Conservation (phyloP, 2,113 vertebrate species). For the Xenotilapia flavipinnis region DNA sequence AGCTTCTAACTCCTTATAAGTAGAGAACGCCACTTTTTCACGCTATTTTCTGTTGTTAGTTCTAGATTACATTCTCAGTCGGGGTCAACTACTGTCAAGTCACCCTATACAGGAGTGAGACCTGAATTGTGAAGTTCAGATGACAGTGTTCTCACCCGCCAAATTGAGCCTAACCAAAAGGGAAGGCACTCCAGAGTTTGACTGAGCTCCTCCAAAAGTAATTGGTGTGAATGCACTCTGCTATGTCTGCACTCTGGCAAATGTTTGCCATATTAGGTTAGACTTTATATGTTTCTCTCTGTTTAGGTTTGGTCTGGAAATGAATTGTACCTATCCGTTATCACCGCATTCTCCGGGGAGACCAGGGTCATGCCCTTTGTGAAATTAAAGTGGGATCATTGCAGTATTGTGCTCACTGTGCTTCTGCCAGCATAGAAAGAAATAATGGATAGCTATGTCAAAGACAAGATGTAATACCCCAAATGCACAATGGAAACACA, state of each 20-base stretch:
- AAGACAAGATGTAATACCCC: conserved; percentile 41
- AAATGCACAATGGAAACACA: conserved; percentile 11
- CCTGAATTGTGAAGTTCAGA: background rate
- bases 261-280: background rate
- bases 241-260: background rate
- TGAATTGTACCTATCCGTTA: conserved; percentile 56
- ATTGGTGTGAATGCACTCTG: background rate
- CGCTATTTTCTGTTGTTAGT: background rate
- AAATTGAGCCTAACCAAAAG: background rate
- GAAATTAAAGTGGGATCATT: conserved; percentile 64
- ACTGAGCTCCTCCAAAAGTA: background rate
- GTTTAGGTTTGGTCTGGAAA: conserved; percentile 41
- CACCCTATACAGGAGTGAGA: background rate
- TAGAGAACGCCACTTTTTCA: background rate
- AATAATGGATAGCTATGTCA: conserved; percentile 64
- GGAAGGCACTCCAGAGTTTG: background rate
- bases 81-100: background rate
- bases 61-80: background rate
- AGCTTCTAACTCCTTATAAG: background rate
- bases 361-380: conserved; percentile 44
- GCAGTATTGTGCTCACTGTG: conserved; percentile 49
- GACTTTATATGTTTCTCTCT: background rate
- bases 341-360: conserved; percentile 14
- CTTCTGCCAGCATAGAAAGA: conserved; percentile 31
- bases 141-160: background rate